Evolutionary conservation across 2,113 vertebrate species (phyloP), one percentile per base, ranked within the genome.

Genomic region (Zosterops lateralis): DNA sequence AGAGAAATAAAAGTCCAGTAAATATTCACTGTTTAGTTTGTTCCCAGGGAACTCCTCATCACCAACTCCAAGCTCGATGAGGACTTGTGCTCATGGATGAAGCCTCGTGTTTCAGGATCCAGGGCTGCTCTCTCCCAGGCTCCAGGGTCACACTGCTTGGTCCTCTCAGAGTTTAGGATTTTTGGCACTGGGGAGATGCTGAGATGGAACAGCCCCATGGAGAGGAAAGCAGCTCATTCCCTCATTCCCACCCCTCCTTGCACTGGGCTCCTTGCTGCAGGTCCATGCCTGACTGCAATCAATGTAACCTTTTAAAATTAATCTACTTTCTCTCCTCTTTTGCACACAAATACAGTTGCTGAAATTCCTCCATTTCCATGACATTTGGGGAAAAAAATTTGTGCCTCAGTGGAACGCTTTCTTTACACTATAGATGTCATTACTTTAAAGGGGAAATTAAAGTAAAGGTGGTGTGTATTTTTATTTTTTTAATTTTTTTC

Each of bases 241-340:
- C 54, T 94, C 53, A 5, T 54, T 95, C 90, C 89, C 19, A 47
- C 11, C 12, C 86, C 74, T 57, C 28, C 9, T 68, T 89, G 90
- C 91, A 36, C 7, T 44, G 95, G 87, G 82, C 74, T 94, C 62
- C 47, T 81, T 72, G 92, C 94, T 93, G 92, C 93, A 70, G 86
- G 91, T 92, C 95, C 77, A 65, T 74, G 95, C 84, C 77, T 81
- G 80, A 87, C 71, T 29, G 96, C 92, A 89, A 93, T 89, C 97
- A 82, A 51, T 54, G 93, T 47, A 96, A 89, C 91, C 94, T 97
- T 96, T 97, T 74, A 91, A 92, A 97, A 96, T 96, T 95, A 96
- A 97, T 97, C 96, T 95, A 68, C 92, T 90, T 97, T 91, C 81
- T 86, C 50, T 74, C 70, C 90, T 65, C 62, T 66, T 84, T 68